phyloP scores from a whole-genome alignment of 2,797 vertebrate genomes.

The Lacerta viridis region DNA sequence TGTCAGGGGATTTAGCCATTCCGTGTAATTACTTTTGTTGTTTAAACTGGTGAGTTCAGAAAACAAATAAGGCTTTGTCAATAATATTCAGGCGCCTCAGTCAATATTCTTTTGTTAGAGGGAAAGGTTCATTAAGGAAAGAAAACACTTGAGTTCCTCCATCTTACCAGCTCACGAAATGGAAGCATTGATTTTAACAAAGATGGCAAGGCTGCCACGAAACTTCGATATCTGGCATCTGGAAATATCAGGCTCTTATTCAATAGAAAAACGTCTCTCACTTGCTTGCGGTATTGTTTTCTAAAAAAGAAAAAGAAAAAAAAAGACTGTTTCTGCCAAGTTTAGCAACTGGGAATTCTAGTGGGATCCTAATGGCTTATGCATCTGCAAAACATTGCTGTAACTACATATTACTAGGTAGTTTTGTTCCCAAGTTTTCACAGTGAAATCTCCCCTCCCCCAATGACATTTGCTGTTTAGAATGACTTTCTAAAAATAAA shows the following conservation, averaged over 20 bases:
- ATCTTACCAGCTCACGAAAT: not conserved
- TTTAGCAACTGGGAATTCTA: not conserved
- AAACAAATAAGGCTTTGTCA: slow-evolving; percentile 27
- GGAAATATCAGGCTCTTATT: not conserved
- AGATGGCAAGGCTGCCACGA: slow-evolving; percentile 14
- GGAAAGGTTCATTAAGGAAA: slow-evolving; percentile 24
- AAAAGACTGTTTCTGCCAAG: not conserved
- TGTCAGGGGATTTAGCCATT: slow-evolving; percentile 22
- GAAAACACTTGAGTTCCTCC: slow-evolving; percentile 13
- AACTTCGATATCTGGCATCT: slow-evolving; percentile 2
- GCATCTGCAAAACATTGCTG: not conserved
- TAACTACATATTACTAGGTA: not conserved
- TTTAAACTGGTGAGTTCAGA: slow-evolving; percentile 21
- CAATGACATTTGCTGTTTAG: not conserved
- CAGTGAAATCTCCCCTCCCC: not conserved
- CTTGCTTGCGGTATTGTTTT: not conserved
- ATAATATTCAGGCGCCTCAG: slow-evolving; percentile 31
- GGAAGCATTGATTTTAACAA: slow-evolving; percentile 30
- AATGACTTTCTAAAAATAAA: not conserved
- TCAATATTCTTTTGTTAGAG: slow-evolving; percentile 42
- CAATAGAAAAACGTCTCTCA: not conserved
- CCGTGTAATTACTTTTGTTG: slow-evolving; percentile 35
- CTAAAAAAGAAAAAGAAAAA: slow-evolving; percentile 19
- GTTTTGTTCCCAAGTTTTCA: not conserved
- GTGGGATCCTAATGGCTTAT: slow-evolving; percentile 9